Evolutionary conservation across 1,140 invertebrate genomes (phyloP).

Genomic region (Hylaeus anthracinus): DNA sequence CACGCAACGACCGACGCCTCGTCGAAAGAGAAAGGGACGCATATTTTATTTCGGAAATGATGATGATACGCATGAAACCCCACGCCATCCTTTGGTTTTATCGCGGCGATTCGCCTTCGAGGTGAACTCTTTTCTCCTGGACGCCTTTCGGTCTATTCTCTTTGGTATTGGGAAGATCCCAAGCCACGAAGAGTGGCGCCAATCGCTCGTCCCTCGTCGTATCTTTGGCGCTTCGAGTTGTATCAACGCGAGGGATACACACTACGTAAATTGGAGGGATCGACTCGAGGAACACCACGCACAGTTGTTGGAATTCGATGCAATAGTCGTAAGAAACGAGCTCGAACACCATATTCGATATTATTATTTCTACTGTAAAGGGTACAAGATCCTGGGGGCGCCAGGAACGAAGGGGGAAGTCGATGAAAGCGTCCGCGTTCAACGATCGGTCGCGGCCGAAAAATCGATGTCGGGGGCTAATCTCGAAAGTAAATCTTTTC

Average conservation of each 20-base stretch:
- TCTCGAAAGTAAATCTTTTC: constrained; percentile 72
- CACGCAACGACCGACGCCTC: constrained; percentile 47
- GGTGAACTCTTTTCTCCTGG: constrained; percentile 3
- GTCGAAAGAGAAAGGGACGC: constrained; percentile 60
- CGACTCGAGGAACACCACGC: too few relatives aligned
- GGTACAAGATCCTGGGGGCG: not conserved
- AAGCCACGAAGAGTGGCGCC: constrained; percentile 28
- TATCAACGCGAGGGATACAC: too few relatives aligned
- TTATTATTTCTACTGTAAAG: not conserved
- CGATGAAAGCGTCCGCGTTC: not conserved
- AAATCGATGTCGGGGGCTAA: constrained; percentile 58
- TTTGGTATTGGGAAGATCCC: not conserved
- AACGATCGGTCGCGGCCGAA: constrained; percentile 28
- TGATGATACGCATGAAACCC: constrained; percentile 49
- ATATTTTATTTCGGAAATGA: constrained; percentile 69
- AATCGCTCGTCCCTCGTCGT: not conserved
- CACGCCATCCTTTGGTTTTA: constrained; percentile 29
- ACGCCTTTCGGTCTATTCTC: too few relatives aligned
- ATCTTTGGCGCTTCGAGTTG: too few relatives aligned
- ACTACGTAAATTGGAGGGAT: too few relatives aligned
- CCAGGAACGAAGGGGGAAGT: not conserved
- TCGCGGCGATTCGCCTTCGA: constrained; percentile 27
- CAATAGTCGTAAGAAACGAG: too few relatives aligned
- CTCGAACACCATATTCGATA: not conserved
- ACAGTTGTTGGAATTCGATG: too few relatives aligned